Evolutionary conservation across 2,797 vertebrate genomes (phyloP), one percentile per base, ranked within the genome.

Genomic region (Anabacerthia variegaticeps): DNA sequence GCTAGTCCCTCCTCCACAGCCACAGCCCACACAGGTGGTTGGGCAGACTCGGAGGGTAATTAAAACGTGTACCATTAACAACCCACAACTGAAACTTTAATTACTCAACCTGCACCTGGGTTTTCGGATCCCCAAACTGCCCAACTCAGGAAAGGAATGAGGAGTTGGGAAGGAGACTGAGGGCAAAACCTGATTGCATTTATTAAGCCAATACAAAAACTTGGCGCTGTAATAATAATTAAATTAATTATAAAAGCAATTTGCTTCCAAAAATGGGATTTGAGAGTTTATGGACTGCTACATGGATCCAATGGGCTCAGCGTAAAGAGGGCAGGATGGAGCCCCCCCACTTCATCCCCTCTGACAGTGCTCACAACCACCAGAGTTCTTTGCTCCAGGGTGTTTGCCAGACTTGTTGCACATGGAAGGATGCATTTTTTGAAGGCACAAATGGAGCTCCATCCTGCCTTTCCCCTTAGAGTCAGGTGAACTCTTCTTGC

Each of bases 201-300:
- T 97, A 97, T 97, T 97, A 97, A 95, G 59, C 80, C 85, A 66
- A 94, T 68, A 97, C 95, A 97, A 96, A 97, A 97, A 26, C 91
- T 84, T 36, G 20, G 88, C 74, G 13, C 78, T 56, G 85, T 93
- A 97, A 96, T 93, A 97, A 97, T 95, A 97, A 98, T 97, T 97
- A 96, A 96, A 98, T 98, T 95, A 97, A 98, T 98, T 97, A 96
- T 56, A 94, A 97, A 98, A 97, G 96, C 97, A 97, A 97, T 97
- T 98, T 97, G 82, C 93, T 97, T 90, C 96, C 5, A 55, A 80
- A 95, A 96, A 97, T 88, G 94, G 83, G 95, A 92, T 96, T 85
- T 96, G 97, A 91, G 95, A 94, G 96, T 93, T 95, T 93, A 54
- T 17, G 51, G 95, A 96, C 85, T 90, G 39, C 52, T 75, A 71